Base-by-base conservation (phyloP, 2,797 vertebrate species). In the Siniperca undulata region DNA sequence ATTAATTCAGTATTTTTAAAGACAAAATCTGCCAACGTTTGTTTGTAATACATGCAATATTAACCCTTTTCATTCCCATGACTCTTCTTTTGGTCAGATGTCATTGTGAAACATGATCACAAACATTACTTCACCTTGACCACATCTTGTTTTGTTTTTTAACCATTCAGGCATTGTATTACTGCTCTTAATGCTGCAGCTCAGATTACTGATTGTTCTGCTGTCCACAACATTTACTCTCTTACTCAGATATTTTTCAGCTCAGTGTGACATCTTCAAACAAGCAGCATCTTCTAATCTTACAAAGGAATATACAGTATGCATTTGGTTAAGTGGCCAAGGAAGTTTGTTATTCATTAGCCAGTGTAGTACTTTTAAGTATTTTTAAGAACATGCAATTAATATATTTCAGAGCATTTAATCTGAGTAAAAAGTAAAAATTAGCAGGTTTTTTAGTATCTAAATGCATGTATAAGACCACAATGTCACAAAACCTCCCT, bases 131-230 rank as follows among this genome's bases (percentile, higher is more conserved):
- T 88, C 88, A 66, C 78, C 70, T 69, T 75, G 87, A 78, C 70
- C 69, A 76, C 76, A 67, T 90, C 77, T 80, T 66, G 30, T 74
- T 44, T 74, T 60, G 60, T 60, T 72, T 78, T 72, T 65, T 22
- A 55, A 61, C 22, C 65, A 61, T 67, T 74, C 82, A 64, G 70
- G 84, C 22, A 8, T 90, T 88, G 83, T 81, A 11, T 89, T 80
- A 12, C 71, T 59, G 68, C 74, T 20, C 16, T 42, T 75, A 58
- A 78, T 30, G n/a, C 81, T 50, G 36, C 2, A 53, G 84, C 79
- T 93, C 91, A 85, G 67, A 77, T 93, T 92, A 88, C 91, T 0
- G 10, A 58, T 84, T 85, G 87, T 91, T 88, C 68, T 50, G 20
- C 38, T 44, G 66, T 68, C 17, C 44, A 50, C 46, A 46, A 10